phyloP scores from a whole-genome alignment of 2,888 invertebrate genomes.

The Synergus umbraculus region DNA sequence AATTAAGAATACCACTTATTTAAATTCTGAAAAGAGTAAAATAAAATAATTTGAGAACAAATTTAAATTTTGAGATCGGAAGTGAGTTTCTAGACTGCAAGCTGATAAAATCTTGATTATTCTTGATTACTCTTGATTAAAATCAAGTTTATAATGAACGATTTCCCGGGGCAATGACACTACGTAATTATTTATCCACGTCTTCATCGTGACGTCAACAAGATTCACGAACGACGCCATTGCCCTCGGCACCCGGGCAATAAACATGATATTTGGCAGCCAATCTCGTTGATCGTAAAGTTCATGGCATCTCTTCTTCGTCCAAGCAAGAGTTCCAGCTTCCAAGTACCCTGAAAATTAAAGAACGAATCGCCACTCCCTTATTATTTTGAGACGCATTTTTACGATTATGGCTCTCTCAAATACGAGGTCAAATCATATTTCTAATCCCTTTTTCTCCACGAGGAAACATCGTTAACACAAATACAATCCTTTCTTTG shows the following conservation, averaged over 20 bases:
- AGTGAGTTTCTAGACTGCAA: background rate
- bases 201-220: conserved; percentile 2
- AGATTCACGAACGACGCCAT: background rate
- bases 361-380: conserved; percentile 7
- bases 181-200: conserved; percentile 20
- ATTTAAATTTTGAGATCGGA: background rate
- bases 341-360: conserved; percentile 36
- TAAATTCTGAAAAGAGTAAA: background rate
- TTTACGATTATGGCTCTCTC: conserved; percentile 7
- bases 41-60: background rate
- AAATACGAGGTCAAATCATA: background rate
- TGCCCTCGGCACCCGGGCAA: conserved; percentile 17
- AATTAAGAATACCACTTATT: background rate
- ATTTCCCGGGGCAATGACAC: conserved; percentile 5
- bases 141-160: background rate
- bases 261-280: conserved; percentile 38
- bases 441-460: background rate
- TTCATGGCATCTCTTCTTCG: background rate
- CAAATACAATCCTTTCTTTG: background rate
- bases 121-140: background rate
- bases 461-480: background rate
- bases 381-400: conserved; percentile 11
- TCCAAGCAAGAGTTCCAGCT: background rate
- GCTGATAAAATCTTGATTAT: conserved; percentile 14
- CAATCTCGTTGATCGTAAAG: conserved; percentile 33